Conservation (phyloP, 2,797 vertebrate genomes). For the Pelochelys cantorii region DNA sequence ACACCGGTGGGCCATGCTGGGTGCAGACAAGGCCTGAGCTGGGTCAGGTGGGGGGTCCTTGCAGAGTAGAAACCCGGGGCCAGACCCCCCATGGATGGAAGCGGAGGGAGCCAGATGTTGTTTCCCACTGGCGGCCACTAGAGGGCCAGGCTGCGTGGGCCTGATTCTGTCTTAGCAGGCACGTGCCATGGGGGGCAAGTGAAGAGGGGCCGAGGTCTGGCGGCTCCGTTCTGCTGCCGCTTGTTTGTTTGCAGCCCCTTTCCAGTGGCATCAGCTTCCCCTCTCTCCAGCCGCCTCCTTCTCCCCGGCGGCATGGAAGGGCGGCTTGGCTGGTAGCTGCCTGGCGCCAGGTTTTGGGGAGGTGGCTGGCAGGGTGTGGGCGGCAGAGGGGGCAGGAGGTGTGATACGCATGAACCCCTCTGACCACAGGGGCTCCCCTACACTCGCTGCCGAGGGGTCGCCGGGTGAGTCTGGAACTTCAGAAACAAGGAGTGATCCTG, state of each 20-base stretch:
- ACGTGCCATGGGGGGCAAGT: background rate
- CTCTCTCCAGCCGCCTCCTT: background rate
- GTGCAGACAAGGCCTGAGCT: too few relatives aligned
- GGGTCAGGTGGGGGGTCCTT: too few relatives aligned
- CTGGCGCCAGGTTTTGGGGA: background rate
- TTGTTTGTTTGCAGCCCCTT: background rate
- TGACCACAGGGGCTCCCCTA: too few relatives aligned
- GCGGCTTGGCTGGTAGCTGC: background rate
- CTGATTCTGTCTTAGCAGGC: background rate
- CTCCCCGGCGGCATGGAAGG: background rate
- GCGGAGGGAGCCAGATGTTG: too few relatives aligned
- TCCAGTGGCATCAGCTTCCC: background rate
- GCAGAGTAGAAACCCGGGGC: too few relatives aligned
- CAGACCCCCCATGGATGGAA: too few relatives aligned
- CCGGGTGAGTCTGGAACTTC: too few relatives aligned
- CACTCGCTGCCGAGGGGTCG: too few relatives aligned
- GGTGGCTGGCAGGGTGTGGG: background rate
- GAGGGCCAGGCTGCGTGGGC: background rate
- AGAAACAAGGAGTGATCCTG: too few relatives aligned
- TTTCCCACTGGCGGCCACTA: background rate
- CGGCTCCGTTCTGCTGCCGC: too few relatives aligned
- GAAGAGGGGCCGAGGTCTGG: background rate
- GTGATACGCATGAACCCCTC: background rate
- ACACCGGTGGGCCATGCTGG: too few relatives aligned
- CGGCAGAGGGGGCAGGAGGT: background rate